A percentile compares a stretch with the other conserved stretches of the same genome.
Conservation (phyloP, 2,888 invertebrate species). For the Epirrita christyi region DNA sequence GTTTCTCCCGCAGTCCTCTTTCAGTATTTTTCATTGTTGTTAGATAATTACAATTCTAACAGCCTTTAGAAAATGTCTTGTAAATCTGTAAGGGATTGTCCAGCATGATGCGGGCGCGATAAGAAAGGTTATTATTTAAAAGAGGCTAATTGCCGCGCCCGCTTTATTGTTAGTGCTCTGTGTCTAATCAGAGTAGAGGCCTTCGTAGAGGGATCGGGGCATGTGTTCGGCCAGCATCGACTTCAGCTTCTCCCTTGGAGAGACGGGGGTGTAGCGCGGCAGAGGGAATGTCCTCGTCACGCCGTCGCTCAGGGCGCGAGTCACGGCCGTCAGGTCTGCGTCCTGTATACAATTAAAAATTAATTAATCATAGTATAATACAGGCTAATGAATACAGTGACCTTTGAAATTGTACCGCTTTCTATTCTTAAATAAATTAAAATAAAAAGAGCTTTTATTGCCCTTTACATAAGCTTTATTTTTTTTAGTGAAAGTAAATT, state of each 20-base stretch:
- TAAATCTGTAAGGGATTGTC: constrained; percentile 8
- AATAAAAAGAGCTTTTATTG: too few species aligned
- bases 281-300: constrained; percentile 93
- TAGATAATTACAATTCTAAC: background rate
- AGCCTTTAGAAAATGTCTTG: constrained; percentile 11
- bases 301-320: constrained; percentile 90
- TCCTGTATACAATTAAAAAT: constrained; percentile 79
- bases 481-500: too few species aligned
- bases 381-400: constrained; percentile 21
- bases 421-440: constrained; percentile 4
- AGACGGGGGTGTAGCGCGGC: constrained; percentile 93
- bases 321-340: constrained; percentile 90
- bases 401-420: constrained; percentile 16
- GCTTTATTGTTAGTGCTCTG: background rate
- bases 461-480: too few species aligned
- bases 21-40: constrained; percentile 1
- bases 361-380: constrained; percentile 35
- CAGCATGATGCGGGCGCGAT: constrained; percentile 7
- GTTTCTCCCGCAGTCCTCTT: background rate
- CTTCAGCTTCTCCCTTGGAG: constrained; percentile 91
- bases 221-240: constrained; percentile 92
- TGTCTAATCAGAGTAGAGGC: constrained; percentile 86
- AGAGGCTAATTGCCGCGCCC: constrained; percentile 5
- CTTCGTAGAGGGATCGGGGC: constrained; percentile 92
- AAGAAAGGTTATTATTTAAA: constrained; percentile 10